A percentile compares a stretch with the other conserved stretches of the same genome.
phyloP scores from a whole-genome alignment of 2,113 vertebrate genomes.

The Halichoerus grypus region DNA sequence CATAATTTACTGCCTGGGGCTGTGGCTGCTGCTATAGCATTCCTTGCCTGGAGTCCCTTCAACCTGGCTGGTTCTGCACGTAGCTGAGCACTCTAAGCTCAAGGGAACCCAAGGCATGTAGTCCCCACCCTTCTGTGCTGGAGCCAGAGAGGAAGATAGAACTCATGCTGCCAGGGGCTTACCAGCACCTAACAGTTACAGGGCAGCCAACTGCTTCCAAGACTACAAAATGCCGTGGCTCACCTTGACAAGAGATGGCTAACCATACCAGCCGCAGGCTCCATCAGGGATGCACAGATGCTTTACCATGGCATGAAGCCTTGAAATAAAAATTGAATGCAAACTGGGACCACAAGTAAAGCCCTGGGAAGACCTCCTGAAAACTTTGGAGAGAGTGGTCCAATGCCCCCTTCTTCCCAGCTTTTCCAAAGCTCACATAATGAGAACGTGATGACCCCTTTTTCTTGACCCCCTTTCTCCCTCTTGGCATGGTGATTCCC shows the following conservation, averaged over 20 bases:
- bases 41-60: neutral
- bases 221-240: neutral
- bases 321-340: neutral
- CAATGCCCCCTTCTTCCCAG: neutral
- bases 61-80: neutral
- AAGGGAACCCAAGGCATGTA: neutral
- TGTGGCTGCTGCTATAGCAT: neutral
- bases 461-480: neutral
- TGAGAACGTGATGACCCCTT: neutral
- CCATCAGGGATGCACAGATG: neutral
- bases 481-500: neutral
- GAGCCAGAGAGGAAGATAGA: neutral
- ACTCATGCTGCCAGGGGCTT: neutral
- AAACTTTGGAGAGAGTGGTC: neutral
- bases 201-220: neutral
- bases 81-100: neutral
- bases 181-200: neutral
- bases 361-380: neutral
- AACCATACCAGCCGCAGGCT: neutral
- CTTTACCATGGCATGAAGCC: accelerated
- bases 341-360: neutral
- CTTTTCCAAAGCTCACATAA: neutral
- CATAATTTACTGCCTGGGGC: neutral
- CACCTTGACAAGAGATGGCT: neutral
- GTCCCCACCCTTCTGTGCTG: neutral